phyloP scores from a whole-genome alignment of 2,888 invertebrate species.

The Augiades crinisus region DNA sequence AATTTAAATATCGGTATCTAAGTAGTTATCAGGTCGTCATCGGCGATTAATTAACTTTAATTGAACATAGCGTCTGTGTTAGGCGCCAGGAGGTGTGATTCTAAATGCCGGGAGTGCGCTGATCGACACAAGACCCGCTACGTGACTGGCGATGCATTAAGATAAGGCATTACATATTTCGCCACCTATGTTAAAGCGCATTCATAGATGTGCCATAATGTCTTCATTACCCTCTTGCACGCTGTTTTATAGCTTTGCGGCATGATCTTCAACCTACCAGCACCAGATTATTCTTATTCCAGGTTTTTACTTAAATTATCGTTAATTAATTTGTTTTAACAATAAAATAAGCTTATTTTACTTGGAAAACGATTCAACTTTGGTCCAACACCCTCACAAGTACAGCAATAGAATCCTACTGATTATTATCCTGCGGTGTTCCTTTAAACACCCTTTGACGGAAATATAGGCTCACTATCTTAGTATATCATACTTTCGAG shows the following conservation, averaged over 20 bases:
- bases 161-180: constrained; percentile 64
- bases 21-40: constrained; percentile 29
- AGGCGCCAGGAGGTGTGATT: constrained; percentile 24
- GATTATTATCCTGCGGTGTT: too few relatives aligned
- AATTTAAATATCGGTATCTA: constrained; percentile 25
- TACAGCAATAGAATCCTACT: too few relatives aligned
- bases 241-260: not conserved
- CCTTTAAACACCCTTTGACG: too few relatives aligned
- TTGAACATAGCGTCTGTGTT: constrained; percentile 28
- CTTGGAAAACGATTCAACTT: too few relatives aligned
- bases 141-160: constrained; percentile 65
- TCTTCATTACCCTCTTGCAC: constrained; percentile 53
- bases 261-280: too few relatives aligned
- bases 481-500: too few relatives aligned
- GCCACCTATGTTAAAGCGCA: constrained; percentile 49
- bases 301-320: too few relatives aligned
- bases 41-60: constrained; percentile 32
- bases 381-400: too few relatives aligned
- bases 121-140: constrained; percentile 42
- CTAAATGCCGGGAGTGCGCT: constrained; percentile 29
- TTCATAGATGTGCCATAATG: constrained; percentile 44
- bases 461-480: too few relatives aligned
- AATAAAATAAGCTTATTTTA: too few relatives aligned
- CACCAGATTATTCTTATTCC: too few relatives aligned
- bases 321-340: too few relatives aligned